A percentile compares a stretch with the other conserved stretches of the same genome.
Conservation (phyloP, 2,113 vertebrate species). For the Fregata magnificens region DNA sequence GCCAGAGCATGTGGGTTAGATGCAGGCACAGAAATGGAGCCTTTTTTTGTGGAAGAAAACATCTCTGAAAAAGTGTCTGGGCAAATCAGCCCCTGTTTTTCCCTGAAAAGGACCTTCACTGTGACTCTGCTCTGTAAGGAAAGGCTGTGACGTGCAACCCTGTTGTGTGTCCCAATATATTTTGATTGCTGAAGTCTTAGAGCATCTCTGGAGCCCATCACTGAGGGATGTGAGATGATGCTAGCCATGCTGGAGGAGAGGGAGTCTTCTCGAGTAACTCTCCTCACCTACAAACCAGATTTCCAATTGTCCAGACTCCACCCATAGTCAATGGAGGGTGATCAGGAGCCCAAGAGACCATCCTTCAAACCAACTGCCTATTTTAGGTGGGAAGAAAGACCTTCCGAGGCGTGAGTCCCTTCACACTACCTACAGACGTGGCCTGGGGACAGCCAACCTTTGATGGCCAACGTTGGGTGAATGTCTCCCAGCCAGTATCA, state of each 20-base stretch:
- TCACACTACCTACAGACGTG: not conserved
- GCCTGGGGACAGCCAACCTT: not conserved
- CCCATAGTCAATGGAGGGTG: not conserved
- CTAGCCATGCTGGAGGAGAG: not conserved
- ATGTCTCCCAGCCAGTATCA: not conserved
- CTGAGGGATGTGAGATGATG: not conserved
- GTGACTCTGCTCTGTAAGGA: not conserved
- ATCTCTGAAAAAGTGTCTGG: not conserved
- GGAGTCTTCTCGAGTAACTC: not conserved
- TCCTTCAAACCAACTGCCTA: not conserved
- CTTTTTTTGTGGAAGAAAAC: not conserved
- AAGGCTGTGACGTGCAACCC: not conserved
- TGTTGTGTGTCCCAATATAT: fast-evolving
- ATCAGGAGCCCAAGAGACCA: not conserved
- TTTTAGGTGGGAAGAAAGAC: not conserved
- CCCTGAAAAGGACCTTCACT: not conserved
- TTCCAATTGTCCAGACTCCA: not conserved
- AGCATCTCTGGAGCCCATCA: fast-evolving
- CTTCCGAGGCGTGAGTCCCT: not conserved
- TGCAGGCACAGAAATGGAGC: fast-evolving
- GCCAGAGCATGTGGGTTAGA: not conserved
- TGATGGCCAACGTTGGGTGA: too few species aligned
- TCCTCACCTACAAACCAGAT: not conserved
- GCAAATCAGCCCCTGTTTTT: not conserved
- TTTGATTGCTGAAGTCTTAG: not conserved